Evolutionary conservation across 2,888 invertebrate genomes (phyloP), one percentile per base, ranked within the genome.

Genomic region (Nematopogon swammerdamellus): DNA sequence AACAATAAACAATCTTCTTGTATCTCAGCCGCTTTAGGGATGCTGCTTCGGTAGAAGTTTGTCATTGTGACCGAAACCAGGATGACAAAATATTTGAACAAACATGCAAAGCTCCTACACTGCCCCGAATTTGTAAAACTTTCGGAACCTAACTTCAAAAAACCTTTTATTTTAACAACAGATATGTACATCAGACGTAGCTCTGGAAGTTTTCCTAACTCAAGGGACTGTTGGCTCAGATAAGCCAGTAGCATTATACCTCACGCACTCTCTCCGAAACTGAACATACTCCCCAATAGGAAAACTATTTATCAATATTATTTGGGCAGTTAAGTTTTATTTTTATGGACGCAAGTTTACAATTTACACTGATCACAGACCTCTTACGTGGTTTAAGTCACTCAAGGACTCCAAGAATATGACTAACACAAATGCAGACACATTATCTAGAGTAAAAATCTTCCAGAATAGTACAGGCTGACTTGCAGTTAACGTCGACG

Each of bases 281-380:
- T 10, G 60, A 62, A 53, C 45, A 45, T 59, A 60, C 10, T 54
- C 56, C 0, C 59, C 58, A 1, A 58, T 64, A 16, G 65, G 68
- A 52, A 66, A 65, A 46, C 65, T 69, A 55, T 51, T 67, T 3
- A 50, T 63, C 30, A 60, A 60, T 0, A 63, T 67, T 11, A 58
- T 67, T 1, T 67, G 62, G 63, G 61, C 63, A 0, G 52, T 59
- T 4, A 64, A 67, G 52, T 60, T 60, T 4, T 67, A 65, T 19
- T 19, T 70, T 5, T 67, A 64, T 19, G 65, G 65, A 2, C 56
- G 54, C 19, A 57, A 59, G 49, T 70, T 72, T 30, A 59, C 51
- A 0, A 65, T 72, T 0, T 58, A 63, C 2, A 70, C 67, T 0
- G 70, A 72, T 48, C 70, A 71, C 50, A 56, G 61, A 48, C 65